phyloP scores from a whole-genome alignment of 2,888 invertebrate genomes.

The Archaeoteleia sp. region DNA sequence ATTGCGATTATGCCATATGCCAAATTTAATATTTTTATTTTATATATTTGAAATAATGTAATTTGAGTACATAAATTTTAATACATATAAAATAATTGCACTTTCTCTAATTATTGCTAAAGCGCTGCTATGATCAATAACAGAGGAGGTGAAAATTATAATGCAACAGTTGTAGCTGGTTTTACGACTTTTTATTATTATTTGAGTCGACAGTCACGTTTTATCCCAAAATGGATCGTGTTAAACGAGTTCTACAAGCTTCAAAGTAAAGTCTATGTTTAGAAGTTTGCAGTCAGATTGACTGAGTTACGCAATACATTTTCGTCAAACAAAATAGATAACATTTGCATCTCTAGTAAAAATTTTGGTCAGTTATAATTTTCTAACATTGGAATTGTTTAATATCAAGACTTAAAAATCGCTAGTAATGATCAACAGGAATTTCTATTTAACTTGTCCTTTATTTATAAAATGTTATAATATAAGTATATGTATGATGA shows the following conservation, averaged over 20 bases:
- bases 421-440: too few species aligned
- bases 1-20: too few species aligned
- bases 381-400: too few species aligned
- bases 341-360: too few species aligned
- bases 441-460: too few species aligned
- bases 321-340: conserved; percentile 3
- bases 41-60: too few species aligned
- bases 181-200: conserved; percentile 11
- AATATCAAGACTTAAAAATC: too few species aligned
- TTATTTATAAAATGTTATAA: conserved; percentile 1
- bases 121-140: background rate
- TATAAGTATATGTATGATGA: conserved; percentile 1
- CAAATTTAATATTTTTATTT: too few species aligned
- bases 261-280: conserved; percentile 55
- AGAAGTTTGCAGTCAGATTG: conserved; percentile 42
- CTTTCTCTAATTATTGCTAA: conserved; percentile 7
- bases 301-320: conserved; percentile 13
- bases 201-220: conserved; percentile 9
- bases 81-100: background rate
- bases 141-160: conserved; percentile 3
- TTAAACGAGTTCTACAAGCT: conserved; percentile 55
- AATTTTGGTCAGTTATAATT: too few species aligned
- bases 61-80: background rate
- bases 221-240: conserved; percentile 34
- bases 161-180: background rate